phyloP scores from a whole-genome alignment of 2,113 vertebrate species.

The Corythornis madagascariensis region DNA sequence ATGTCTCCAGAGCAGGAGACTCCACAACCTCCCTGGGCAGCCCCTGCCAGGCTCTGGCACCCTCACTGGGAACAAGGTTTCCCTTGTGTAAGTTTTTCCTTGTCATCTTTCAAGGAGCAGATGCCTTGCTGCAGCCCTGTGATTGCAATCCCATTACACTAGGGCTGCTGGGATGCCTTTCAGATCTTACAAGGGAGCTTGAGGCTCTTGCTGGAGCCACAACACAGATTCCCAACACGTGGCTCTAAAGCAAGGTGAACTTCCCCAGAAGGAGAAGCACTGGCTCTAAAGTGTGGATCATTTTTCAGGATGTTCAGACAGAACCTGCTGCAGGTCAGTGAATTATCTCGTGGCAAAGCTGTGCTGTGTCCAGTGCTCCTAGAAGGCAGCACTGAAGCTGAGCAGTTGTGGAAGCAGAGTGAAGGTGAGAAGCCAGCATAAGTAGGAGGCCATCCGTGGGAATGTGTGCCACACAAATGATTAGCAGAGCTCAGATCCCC shows the following conservation, averaged over 20 bases:
- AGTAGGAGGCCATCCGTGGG: background rate
- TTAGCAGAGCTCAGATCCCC: background rate
- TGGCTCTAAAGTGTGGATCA: background rate
- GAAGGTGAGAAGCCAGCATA: background rate
- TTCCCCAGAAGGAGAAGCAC: background rate
- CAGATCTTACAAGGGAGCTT: background rate
- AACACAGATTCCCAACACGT: background rate
- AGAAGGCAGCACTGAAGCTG: background rate
- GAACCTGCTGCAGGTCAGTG: background rate
- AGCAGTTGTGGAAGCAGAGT: background rate
- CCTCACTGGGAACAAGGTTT: no score
- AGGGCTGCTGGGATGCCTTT: background rate
- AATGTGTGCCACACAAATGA: fast-evolving
- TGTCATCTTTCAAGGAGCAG: background rate
- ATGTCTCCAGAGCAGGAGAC: no score
- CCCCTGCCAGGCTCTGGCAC: no score
- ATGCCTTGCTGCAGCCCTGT: background rate
- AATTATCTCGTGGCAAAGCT: background rate
- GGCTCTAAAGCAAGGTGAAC: background rate
- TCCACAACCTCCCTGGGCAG: no score
- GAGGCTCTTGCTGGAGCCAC: background rate
- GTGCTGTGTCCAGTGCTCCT: background rate
- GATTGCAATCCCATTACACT: background rate
- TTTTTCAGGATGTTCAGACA: background rate
- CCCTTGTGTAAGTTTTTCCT: background rate